phyloP scores from a whole-genome alignment of 1,140 invertebrate genomes.

The Uloborus diversus region DNA sequence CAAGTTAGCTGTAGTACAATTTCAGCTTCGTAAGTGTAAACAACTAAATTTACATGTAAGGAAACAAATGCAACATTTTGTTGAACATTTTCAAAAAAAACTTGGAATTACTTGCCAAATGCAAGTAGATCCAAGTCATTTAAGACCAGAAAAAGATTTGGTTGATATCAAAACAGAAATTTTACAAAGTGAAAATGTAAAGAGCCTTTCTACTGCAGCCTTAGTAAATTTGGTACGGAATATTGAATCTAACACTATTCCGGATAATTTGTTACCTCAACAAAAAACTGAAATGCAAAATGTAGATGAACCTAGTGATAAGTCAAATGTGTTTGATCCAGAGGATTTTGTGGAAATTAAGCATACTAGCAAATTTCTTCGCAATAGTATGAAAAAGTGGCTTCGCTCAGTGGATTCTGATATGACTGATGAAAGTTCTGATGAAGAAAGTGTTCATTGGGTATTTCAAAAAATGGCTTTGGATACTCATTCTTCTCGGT shows the following conservation, averaged over 20 bases:
- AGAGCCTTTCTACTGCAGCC: slow-evolving; percentile 68
- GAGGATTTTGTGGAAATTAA: slow-evolving; percentile 28
- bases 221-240: slow-evolving; percentile 70
- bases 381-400: neutral
- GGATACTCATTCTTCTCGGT: too few relatives aligned
- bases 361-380: neutral
- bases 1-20: neutral
- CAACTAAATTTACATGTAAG: slow-evolving; percentile 77
- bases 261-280: slow-evolving; percentile 54
- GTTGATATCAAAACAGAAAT: slow-evolving; percentile 64
- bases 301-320: neutral
- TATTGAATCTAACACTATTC: slow-evolving; percentile 65
- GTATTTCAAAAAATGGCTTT: too few relatives aligned
- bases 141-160: neutral
- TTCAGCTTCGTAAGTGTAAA: slow-evolving; percentile 59
- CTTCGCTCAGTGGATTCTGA: slow-evolving; percentile 13
- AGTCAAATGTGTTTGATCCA: neutral
- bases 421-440: slow-evolving; percentile 32
- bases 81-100: slow-evolving; percentile 75
- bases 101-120: slow-evolving; percentile 48
- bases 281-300: neutral
- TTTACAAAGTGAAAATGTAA: slow-evolving; percentile 66
- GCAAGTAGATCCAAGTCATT: neutral
- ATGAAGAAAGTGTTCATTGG: slow-evolving; percentile 7
- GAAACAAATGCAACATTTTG: slow-evolving; percentile 76